Conservation (phyloP, 1,140 invertebrate genomes). For the honey bee (Apis mellifera) region Amel_HAv3.1 CM009931.2:19018501-19019000, state of each 20-base stretch:
- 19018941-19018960: constrained; percentile 38
- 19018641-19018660: too few species aligned
- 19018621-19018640: constrained; percentile 9
- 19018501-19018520: not conserved
- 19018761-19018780: not conserved
- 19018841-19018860: constrained; percentile 17
- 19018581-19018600: not conserved
- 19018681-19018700: not conserved
- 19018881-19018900: constrained; percentile 22
- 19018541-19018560: not conserved
- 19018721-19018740: not conserved
- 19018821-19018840: not conserved
- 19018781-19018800: not conserved
- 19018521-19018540: not conserved
- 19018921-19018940: constrained; percentile 5
- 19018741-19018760: not conserved
- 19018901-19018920: not conserved
- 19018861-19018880: constrained; percentile 17
- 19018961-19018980: constrained; percentile 44
- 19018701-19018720: not conserved
- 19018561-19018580: not conserved
- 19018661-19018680: not conserved
- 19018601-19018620: not conserved
- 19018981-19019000: not conserved
- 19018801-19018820: not conserved